A percentile compares a stretch with the other conserved stretches of the same genome.
phyloP scores from a whole-genome alignment of 2,797 vertebrate species.

The Varecia variegata region DNA sequence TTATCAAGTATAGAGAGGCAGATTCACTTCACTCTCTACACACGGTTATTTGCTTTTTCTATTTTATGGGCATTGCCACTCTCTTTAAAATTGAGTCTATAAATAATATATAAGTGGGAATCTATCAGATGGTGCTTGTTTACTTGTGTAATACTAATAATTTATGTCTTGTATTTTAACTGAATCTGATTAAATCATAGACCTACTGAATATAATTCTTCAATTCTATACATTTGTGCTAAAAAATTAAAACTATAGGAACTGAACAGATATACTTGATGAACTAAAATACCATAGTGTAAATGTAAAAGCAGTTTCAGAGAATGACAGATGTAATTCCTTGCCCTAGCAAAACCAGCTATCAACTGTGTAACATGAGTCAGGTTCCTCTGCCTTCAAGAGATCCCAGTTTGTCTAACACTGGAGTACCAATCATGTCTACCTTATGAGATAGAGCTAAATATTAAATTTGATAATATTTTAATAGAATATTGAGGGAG shows the following conservation, averaged over 20 bases:
- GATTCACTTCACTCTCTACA: slow-evolving; percentile 58
- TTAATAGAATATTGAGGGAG: not conserved
- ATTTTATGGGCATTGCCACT: slow-evolving; percentile 76
- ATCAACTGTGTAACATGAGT: not conserved
- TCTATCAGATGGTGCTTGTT: slow-evolving; percentile 77
- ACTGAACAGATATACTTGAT: slow-evolving; percentile 50
- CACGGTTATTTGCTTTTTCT: slow-evolving; percentile 72
- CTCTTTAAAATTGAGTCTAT: slow-evolving; percentile 80
- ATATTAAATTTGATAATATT: slow-evolving; percentile 33
- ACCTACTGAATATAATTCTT: slow-evolving; percentile 73
- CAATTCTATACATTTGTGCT: slow-evolving; percentile 71
- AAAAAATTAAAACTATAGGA: slow-evolving; percentile 58
- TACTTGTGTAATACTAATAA: slow-evolving; percentile 79
- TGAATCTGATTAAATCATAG: slow-evolving; percentile 74
- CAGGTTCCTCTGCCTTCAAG: not conserved
- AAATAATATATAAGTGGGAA: slow-evolving; percentile 80
- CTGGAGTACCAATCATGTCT: not conserved
- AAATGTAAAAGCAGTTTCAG: slow-evolving; percentile 51
- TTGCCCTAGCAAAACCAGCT: not conserved
- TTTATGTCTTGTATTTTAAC: slow-evolving; percentile 76
- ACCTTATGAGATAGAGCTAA: not conserved
- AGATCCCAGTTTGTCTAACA: not conserved
- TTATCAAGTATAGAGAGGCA: slow-evolving; percentile 66
- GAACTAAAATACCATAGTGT: slow-evolving; percentile 31
- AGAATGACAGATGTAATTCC: slow-evolving; percentile 24